Evolutionary conservation across 2,113 vertebrate species (phyloP).

Genomic region (Helogale parvula): DNA sequence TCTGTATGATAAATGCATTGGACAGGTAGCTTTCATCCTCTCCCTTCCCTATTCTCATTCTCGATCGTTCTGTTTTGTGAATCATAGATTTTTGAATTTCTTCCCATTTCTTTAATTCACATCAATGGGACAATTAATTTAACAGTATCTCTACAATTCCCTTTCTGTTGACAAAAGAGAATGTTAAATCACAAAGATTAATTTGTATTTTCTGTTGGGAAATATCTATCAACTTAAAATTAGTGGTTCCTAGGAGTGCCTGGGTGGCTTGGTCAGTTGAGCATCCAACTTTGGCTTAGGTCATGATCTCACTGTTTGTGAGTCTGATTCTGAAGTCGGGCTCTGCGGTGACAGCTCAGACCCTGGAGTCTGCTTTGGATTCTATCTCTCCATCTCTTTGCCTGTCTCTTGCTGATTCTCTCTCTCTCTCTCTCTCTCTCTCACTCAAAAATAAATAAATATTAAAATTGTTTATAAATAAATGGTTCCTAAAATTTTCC

Average conservation of each 20-base stretch:
- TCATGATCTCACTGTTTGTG: too few relatives aligned
- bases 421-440: too few relatives aligned
- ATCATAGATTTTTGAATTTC: neutral
- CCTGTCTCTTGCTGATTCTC: too few relatives aligned
- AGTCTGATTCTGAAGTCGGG: too few relatives aligned
- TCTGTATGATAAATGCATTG: neutral
- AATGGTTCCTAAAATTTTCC: neutral
- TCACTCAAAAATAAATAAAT: too few relatives aligned
- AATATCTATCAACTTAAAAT: neutral
- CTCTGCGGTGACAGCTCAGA: too few relatives aligned
- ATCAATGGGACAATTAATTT: neutral
- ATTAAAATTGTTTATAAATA: too few relatives aligned
- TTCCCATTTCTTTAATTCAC: neutral
- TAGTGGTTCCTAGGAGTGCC: neutral
- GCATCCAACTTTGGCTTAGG: too few relatives aligned
- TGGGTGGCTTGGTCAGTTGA: too few relatives aligned
- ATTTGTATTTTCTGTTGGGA: neutral
- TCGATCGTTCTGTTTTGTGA: neutral
- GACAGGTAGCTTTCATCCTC: neutral
- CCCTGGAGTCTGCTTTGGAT: too few relatives aligned
- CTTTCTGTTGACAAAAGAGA: neutral
- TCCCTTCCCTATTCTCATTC: neutral
- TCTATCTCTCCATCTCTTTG: too few relatives aligned
- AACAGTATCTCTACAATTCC: neutral
- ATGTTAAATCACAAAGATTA: neutral